Conservation (phyloP, 1,140 invertebrate genomes). For the Heliconius nattereri region DNA sequence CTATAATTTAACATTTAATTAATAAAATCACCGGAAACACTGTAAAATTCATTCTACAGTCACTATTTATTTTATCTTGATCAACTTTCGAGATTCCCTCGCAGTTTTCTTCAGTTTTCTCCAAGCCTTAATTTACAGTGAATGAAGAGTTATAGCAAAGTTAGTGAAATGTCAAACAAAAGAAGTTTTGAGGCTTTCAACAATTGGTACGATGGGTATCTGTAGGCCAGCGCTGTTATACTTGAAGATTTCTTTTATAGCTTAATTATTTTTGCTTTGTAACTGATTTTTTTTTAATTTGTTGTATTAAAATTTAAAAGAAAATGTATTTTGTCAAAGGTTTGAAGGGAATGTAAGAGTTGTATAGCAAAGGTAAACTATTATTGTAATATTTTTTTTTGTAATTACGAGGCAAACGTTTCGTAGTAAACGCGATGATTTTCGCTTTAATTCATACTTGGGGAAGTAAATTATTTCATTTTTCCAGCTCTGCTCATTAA, state of each 20-base stretch:
- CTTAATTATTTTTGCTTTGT: slow-evolving; percentile 4
- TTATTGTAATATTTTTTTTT: too few relatives aligned
- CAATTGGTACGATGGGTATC: background rate
- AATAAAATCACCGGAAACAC: background rate
- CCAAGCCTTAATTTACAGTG: background rate
- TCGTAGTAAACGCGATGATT: too few relatives aligned
- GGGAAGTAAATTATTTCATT: too few relatives aligned
- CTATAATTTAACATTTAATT: background rate
- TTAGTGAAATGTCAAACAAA: background rate
- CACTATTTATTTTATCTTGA: slow-evolving; percentile 2
- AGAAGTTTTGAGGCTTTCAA: background rate
- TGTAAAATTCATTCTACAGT: background rate
- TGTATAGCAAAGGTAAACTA: too few relatives aligned
- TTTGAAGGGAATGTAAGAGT: background rate
- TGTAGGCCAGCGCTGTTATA: background rate
- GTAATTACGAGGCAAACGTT: too few relatives aligned
- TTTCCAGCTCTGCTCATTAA: too few relatives aligned
- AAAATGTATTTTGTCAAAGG: background rate
- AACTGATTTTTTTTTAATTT: background rate
- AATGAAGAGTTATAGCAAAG: background rate
- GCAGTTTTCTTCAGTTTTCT: background rate
- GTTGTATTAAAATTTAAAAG: background rate
- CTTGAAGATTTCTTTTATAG: background rate
- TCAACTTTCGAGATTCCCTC: background rate
- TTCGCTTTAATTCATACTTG: too few relatives aligned